Base-by-base conservation (phyloP, 2,797 vertebrate species). In the Eutrigla gurnardus region DNA sequence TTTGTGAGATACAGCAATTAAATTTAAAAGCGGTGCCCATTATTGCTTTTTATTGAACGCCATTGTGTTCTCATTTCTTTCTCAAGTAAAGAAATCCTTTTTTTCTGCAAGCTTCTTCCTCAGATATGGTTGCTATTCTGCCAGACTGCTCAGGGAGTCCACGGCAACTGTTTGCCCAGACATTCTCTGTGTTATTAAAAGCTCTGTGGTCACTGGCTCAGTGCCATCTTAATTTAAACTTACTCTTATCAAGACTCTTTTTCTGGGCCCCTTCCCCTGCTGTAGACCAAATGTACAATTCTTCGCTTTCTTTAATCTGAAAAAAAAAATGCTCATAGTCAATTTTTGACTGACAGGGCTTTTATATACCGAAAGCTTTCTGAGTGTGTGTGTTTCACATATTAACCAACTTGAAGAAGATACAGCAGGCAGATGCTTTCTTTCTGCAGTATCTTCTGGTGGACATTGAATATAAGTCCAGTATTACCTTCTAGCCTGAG, bases 161-260 rank as follows among this genome's bases (percentile, higher is more conserved):
- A 81, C 89, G 81, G 86, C 88, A 90, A 90, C 89, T 89, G 78
- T 91, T 89, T 88, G 83, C 79, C 78, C 79, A 90, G 86, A 90
- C 89, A 86, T 88, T 86, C 88, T 83, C 87, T 39, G 60, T 80
- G 69, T 91, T 91, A 91, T 91, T 92, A 92, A 91, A 90, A 90
- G 81, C 86, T 78, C 82, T 76, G 81, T 82, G 80, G 78, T 81
- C 70, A 83, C 81, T 90, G 91, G 86, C 89, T 78, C 17, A 2
- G 46, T 88, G 88, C 88, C 89, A 90, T 78, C 73, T 83, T 84
- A 83, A 89, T 92, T 91, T 91, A 90, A 92, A 91, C 75, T n/a
- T 76, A 60, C 55, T 63, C 43, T 80, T 86, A 81, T 90, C 80
- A 70, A 60, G 70, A 47, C 75, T 78, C 63, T 68, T 78, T 25